Conservation (phyloP, 2,888 invertebrate genomes). For the Phyto melanocephala region DNA sequence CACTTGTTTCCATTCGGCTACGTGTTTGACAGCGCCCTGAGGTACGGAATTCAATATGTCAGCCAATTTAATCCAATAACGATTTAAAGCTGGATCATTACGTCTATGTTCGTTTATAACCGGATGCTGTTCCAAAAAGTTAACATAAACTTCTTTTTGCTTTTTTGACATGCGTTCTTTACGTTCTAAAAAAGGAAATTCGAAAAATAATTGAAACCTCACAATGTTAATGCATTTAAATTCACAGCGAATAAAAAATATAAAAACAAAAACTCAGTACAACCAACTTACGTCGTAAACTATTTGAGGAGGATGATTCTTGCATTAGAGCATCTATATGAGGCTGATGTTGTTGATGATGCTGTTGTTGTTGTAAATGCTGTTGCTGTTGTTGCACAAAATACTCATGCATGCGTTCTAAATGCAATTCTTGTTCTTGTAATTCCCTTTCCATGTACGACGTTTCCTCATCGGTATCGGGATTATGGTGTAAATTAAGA, state of each 20-base stretch:
- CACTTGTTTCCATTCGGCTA: slow-evolving; percentile 74
- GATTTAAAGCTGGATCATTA: slow-evolving; percentile 73
- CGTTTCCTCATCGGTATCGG: slow-evolving; percentile 59
- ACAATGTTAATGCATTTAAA: slow-evolving; percentile 20
- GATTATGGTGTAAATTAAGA: slow-evolving; percentile 61
- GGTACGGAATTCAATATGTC: slow-evolving; percentile 74
- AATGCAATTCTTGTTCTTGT: slow-evolving; percentile 65
- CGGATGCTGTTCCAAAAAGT: slow-evolving; percentile 74
- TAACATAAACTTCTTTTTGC: slow-evolving; percentile 75
- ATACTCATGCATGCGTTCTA: slow-evolving; percentile 69
- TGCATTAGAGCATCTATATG: slow-evolving; percentile 72
- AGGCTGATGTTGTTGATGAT: slow-evolving; percentile 69
- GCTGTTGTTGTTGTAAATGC: slow-evolving; percentile 67
- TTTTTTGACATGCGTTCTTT: slow-evolving; percentile 76
- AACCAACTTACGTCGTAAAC: slow-evolving; percentile 72
- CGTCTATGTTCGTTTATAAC: slow-evolving; percentile 74
- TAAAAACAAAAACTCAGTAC: neutral
- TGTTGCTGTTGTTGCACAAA: slow-evolving; percentile 74
- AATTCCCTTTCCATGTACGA: slow-evolving; percentile 61
- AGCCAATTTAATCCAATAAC: slow-evolving; percentile 74
- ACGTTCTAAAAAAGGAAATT: slow-evolving; percentile 68
- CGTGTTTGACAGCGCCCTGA: slow-evolving; percentile 74
- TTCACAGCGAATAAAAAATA: neutral
- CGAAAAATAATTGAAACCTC: slow-evolving; percentile 18
- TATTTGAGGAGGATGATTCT: slow-evolving; percentile 71